Conservation (phyloP, 2,797 vertebrate genomes). For the Columba guinea region DNA sequence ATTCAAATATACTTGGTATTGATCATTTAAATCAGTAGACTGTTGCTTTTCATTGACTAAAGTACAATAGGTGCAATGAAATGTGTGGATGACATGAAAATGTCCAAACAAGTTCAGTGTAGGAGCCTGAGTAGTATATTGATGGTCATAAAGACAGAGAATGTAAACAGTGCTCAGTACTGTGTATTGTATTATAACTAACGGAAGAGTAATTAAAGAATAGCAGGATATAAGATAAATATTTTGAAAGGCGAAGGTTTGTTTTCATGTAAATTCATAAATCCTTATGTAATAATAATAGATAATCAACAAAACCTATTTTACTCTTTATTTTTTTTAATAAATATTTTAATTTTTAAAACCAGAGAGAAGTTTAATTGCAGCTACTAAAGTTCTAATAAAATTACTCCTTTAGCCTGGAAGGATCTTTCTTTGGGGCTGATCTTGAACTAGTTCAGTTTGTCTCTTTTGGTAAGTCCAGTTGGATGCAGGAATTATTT, state of each 20-base stretch:
- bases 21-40: background rate
- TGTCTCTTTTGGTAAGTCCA: background rate
- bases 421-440: background rate
- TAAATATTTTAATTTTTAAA: background rate
- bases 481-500: background rate
- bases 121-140: background rate
- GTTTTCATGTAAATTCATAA: background rate
- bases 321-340: background rate
- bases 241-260: background rate
- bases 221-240: background rate
- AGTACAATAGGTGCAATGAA: background rate
- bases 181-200: background rate
- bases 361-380: background rate
- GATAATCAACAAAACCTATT: background rate
- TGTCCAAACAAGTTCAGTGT: background rate
- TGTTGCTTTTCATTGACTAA: background rate
- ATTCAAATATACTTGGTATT: background rate
- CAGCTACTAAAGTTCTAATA: background rate
- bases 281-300: background rate
- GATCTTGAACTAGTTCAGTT: background rate
- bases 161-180: background rate
- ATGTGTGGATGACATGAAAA: background rate
- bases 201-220: background rate
- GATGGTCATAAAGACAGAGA: background rate
- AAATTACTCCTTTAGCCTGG: background rate